A percentile compares a stretch with the other conserved stretches of the same genome.
Evolutionary conservation across 1,140 invertebrate species (phyloP).

Genomic region (Lethrus apterus): DNA sequence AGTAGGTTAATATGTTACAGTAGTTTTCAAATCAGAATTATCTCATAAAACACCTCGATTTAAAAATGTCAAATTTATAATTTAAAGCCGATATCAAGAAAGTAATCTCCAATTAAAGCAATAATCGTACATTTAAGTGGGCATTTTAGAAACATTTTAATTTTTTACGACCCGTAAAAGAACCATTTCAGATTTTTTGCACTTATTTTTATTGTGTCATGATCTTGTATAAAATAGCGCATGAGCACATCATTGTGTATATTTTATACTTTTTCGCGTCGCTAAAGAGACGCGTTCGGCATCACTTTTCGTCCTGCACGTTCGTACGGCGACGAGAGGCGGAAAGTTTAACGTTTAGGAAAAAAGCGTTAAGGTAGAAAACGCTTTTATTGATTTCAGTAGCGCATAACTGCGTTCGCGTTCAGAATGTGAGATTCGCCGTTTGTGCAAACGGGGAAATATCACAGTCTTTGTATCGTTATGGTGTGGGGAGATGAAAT

Average conservation of each 20-base stretch:
- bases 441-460: background rate
- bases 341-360: slow-evolving; percentile 16
- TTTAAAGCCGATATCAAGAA: too few relatives aligned
- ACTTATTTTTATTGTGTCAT: slow-evolving; percentile 15
- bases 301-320: background rate
- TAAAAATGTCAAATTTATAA: too few relatives aligned
- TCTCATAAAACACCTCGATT: too few relatives aligned
- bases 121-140: slow-evolving; percentile 18
- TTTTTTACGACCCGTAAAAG: slow-evolving; percentile 20
- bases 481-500: slow-evolving; percentile 23
- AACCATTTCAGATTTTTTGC: slow-evolving; percentile 19
- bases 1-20: too few relatives aligned
- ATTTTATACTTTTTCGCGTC: slow-evolving; percentile 23
- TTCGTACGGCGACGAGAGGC: background rate
- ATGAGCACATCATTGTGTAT: slow-evolving; percentile 32
- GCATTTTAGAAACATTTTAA: slow-evolving; percentile 16
- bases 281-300: background rate
- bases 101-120: too few relatives aligned
- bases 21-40: too few relatives aligned
- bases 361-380: slow-evolving; percentile 32
- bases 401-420: slow-evolving; percentile 47
- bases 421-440: slow-evolving; percentile 30
- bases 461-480: slow-evolving; percentile 22
- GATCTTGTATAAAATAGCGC: slow-evolving; percentile 30
- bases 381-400: slow-evolving; percentile 60